phyloP scores from a whole-genome alignment of 92 coral and sea anemone species.

The Chrysogorgia sp. region DNA sequence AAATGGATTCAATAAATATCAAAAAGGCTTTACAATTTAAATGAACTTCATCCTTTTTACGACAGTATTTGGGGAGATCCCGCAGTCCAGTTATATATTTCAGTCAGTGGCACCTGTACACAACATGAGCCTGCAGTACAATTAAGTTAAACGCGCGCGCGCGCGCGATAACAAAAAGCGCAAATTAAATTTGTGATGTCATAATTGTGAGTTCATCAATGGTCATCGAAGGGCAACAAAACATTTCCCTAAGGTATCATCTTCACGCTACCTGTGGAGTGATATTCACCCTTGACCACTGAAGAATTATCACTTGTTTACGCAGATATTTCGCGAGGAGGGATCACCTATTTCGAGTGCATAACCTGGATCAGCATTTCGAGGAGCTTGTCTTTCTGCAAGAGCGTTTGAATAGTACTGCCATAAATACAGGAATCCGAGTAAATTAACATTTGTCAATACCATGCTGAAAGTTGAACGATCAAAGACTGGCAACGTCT shows the following conservation, averaged over 20 bases:
- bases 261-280: slow-evolving; percentile 29
- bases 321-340: background rate
- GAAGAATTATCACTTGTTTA: background rate
- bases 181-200: slow-evolving; percentile 2
- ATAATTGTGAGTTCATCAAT: background rate
- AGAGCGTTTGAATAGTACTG: background rate
- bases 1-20: too few species aligned
- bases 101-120: too few species aligned
- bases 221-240: slow-evolving; percentile 41
- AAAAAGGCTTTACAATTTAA: too few species aligned
- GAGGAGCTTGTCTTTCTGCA: background rate
- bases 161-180: too few species aligned
- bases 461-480: slow-evolving; percentile 2
- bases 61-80: too few species aligned
- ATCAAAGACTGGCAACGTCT: slow-evolving; percentile 12
- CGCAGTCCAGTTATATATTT: too few species aligned
- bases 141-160: too few species aligned
- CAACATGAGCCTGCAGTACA: too few species aligned
- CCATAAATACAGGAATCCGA: too few species aligned
- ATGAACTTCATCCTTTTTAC: too few species aligned
- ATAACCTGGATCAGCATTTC: background rate
- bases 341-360: background rate
- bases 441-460: background rate
- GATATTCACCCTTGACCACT: background rate
- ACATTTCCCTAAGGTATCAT: slow-evolving; percentile 1